Conservation (phyloP, 37 sponge, comb jelly and placozoan genomes). For the Aplysina aerophoba region DNA sequence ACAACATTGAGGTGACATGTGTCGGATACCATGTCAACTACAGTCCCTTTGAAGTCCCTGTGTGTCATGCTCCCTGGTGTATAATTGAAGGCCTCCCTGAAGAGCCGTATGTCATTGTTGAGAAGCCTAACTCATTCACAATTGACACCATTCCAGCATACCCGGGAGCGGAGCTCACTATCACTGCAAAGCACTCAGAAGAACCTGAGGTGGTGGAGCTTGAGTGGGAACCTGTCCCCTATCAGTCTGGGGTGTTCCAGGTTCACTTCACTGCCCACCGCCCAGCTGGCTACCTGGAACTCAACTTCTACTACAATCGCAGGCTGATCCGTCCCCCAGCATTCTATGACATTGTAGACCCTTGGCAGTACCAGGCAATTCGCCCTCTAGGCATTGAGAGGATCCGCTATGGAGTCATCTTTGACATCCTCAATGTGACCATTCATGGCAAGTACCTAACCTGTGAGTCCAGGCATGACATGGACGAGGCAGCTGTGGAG, state of each 20-base stretch:
- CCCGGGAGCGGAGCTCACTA: slow-evolving; percentile 20
- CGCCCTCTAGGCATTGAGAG: slow-evolving; percentile 30
- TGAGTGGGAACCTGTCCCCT: too few relatives aligned
- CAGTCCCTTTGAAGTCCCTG: slow-evolving; percentile 67
- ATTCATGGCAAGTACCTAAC: slow-evolving; percentile 24
- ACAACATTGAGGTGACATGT: slow-evolving; percentile 58
- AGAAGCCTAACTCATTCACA: slow-evolving; percentile 41
- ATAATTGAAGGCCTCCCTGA: slow-evolving; percentile 41
- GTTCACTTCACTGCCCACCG: slow-evolving; percentile 1
- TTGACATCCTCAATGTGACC: slow-evolving; percentile 44
- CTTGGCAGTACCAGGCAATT: slow-evolving; percentile 6
- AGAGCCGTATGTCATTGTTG: slow-evolving; percentile 21
- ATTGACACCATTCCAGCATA: slow-evolving; percentile 61
- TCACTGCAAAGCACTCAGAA: slow-evolving; percentile 12
- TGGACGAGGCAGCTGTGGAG: slow-evolving; percentile 17
- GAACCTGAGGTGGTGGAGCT: not conserved
- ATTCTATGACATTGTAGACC: slow-evolving; percentile 28
- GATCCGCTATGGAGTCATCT: slow-evolving; percentile 54
- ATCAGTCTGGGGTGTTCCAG: slow-evolving; percentile 2
- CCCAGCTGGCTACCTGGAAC: slow-evolving; percentile 17
- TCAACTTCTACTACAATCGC: slow-evolving; percentile 17
- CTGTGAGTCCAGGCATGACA: slow-evolving; percentile 1
- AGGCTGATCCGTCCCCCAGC: slow-evolving; percentile 5
- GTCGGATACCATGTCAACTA: slow-evolving; percentile 59
- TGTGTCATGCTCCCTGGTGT: slow-evolving; percentile 45